phyloP scores from a whole-genome alignment of 2,888 invertebrate species.

The Axea sp. region DNA sequence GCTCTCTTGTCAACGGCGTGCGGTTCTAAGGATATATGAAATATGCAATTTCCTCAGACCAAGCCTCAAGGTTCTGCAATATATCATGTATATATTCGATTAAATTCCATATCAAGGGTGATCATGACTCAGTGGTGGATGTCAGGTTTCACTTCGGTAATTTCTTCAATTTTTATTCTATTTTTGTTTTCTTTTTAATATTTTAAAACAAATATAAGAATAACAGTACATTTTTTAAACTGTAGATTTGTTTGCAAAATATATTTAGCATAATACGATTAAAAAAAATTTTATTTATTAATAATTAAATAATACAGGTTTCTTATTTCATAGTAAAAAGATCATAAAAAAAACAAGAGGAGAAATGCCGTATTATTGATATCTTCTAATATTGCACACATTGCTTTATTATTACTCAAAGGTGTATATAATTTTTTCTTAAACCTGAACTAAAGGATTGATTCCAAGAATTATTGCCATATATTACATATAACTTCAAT shows the following conservation, averaged over 20 bases:
- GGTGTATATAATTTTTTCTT: constrained; percentile 69
- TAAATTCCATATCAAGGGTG: constrained; percentile 66
- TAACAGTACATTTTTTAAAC: too few species aligned
- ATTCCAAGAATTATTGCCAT: constrained; percentile 43
- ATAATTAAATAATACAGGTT: constrained; percentile 7
- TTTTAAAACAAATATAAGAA: too few species aligned
- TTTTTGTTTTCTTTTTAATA: too few species aligned
- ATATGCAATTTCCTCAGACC: constrained; percentile 69
- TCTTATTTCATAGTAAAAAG: constrained; percentile 31
- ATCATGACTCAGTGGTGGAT: constrained; percentile 19
- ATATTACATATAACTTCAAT: not conserved
- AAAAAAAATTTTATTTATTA: too few species aligned
- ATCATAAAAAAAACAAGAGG: constrained; percentile 26
- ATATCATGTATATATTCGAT: constrained; percentile 68
- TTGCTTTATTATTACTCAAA: constrained; percentile 62
- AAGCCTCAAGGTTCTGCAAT: constrained; percentile 66
- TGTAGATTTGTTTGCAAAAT: too few species aligned
- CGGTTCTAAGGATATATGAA: constrained; percentile 64
- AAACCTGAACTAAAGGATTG: constrained; percentile 52
- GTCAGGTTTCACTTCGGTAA: constrained; percentile 16
- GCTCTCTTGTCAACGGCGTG: constrained; percentile 22
- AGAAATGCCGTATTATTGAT: constrained; percentile 51
- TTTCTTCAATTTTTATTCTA: constrained; percentile 20
- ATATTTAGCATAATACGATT: too few species aligned
- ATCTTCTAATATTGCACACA: constrained; percentile 39